These are phyloP conservation scores for Ylistrum balloti DNA, from an alignment of 1,140 invertebrate species.

Conservation along the genomic window DNA sequence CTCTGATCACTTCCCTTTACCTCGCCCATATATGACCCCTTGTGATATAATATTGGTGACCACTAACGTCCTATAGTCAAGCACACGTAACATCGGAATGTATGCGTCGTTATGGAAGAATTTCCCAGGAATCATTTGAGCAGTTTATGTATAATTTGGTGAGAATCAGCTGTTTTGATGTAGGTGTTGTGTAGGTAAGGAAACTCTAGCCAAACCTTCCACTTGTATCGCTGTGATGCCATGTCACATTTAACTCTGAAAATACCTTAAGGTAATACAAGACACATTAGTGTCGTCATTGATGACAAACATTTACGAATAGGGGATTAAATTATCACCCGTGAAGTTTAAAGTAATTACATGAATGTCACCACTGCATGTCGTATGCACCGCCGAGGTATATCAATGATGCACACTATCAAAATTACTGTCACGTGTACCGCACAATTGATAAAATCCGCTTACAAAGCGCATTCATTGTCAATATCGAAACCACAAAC, in stretches of 20 bases:
- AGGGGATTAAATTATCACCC: background rate
- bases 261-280: background rate
- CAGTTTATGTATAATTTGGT: too few relatives aligned
- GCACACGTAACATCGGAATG: too few relatives aligned
- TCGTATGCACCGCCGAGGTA: background rate
- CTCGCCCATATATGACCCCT: too few relatives aligned
- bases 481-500: background rate
- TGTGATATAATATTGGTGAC: background rate
- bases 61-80: too few relatives aligned
- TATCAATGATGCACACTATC: background rate
- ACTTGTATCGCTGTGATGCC: too few relatives aligned
- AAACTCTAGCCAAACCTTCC: too few relatives aligned
- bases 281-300: background rate
- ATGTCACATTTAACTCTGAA: background rate
- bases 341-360: background rate
- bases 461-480: constrained; percentile 22
- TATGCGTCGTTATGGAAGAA: too few relatives aligned
- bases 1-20: too few relatives aligned
- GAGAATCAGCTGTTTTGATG: too few relatives aligned
- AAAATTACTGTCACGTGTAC: background rate
- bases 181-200: too few relatives aligned
- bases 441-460: background rate
- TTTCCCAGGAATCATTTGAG: too few relatives aligned
- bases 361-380: background rate
- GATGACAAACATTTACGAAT: background rate